phyloP scores from a whole-genome alignment of 2,113 vertebrate species.

The Crotalus viridis region DNA sequence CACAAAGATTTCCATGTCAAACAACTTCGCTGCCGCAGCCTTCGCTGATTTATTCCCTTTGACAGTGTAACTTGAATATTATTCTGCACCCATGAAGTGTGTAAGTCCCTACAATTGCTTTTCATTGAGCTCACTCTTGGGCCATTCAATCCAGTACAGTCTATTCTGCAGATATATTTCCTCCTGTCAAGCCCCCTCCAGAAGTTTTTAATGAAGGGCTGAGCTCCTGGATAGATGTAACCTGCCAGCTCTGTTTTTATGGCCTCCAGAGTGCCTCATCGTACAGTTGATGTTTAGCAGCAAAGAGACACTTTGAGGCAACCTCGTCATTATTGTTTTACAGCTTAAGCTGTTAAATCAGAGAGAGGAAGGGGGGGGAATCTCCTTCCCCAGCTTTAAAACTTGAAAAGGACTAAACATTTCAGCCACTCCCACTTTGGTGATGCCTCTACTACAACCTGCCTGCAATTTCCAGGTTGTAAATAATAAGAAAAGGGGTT shows the following conservation, averaged over 20 bases:
- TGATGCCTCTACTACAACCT: not conserved
- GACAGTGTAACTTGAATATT: not conserved
- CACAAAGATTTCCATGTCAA: constrained; percentile 10
- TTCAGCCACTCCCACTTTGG: not conserved
- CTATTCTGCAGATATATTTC: not conserved
- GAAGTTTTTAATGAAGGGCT: not conserved
- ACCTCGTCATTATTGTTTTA: not conserved
- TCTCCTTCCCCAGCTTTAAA: not conserved
- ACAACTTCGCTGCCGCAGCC: not conserved
- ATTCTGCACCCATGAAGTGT: not conserved
- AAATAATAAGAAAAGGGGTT: not conserved
- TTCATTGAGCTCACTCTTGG: not conserved
- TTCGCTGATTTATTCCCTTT: not conserved
- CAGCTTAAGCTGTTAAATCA: not conserved
- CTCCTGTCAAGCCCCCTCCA: not conserved
- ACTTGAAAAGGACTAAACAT: not conserved
- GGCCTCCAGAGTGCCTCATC: not conserved
- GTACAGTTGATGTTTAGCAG: not conserved
- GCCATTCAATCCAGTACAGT: not conserved
- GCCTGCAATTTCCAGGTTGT: not conserved
- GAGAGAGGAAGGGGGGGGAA: rapidly evolving
- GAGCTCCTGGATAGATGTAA: not conserved
- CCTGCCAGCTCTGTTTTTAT: not conserved
- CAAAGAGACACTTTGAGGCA: not conserved
- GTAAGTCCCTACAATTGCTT: not conserved